Evolutionary conservation across 2,888 invertebrate species (phyloP), one percentile per base, ranked within the genome.

Genomic region (Ornithoptera alexandrae): DNA sequence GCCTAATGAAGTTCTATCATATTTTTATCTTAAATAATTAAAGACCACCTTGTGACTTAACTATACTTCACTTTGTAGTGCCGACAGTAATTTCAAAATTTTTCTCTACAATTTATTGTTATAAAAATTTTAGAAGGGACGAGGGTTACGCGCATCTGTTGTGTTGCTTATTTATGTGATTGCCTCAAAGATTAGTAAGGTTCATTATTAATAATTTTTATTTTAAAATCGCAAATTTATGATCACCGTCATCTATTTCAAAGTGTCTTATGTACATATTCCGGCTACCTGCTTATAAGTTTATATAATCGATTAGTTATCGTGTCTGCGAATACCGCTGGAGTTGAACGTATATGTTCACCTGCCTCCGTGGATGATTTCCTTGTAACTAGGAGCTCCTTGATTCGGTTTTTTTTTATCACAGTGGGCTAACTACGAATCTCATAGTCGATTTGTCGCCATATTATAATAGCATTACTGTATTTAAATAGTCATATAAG

Each of bases 91-190:
- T 76, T 78, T 84, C 81, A 80, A 80, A 80, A 78, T 79, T 80
- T 79, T 81, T 78, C 82, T 84, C 79, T 82, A 84, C 78, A 87
- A 88, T 87, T 88, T 88, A 88, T 89, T 87, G 81, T 84, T 87
- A 85, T 86, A 86, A 88, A 87, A 87, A 84, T 83, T 79, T 81
- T 79, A 79, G 81, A 74, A 77, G 76, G 76, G 77, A 78, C 75
- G 72, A 80, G 83, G 86, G 81, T 80, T 79, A 79, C 76, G 77
- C 82, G 75, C 89, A 88, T 90, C 88, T 89, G 90, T 87, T 89
- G 85, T 84, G 84, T 80, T 78, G 78, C 76, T 87, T 89, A 89
- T 91, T 90, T 90, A 91, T 90, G 89, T 86, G 86, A 89, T 86
- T 87, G 85, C 81, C 81, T 82, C 81, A 85, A 81, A 83, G 83